Percentiles rank a stretch among this genome's conserved stretches.
Evolutionary conservation across 2,888 invertebrate genomes (phyloP).

Genomic region (Linnaemya vulpina): DNA sequence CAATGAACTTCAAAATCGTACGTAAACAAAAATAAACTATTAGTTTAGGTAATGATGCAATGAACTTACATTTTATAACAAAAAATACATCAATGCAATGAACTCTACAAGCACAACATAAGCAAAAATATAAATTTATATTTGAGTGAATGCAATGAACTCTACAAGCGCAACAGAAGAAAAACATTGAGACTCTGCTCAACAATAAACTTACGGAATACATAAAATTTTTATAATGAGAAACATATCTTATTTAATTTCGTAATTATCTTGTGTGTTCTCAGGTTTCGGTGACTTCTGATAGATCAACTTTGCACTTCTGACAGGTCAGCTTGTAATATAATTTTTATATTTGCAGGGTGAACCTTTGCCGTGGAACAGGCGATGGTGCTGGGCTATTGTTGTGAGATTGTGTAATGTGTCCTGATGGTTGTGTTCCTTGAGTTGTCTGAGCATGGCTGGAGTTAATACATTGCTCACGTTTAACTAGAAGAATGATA

Average conservation of each 20-base stretch:
- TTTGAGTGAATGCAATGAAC: too few species aligned
- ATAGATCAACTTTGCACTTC: neutral
- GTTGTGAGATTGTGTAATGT: neutral
- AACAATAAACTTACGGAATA: neutral
- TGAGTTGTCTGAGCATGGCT: neutral
- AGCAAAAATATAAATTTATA: too few species aligned
- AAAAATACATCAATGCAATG: too few species aligned
- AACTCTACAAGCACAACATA: too few species aligned
- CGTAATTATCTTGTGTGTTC: too few species aligned
- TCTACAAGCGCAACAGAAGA: too few species aligned
- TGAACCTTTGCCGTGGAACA: neutral
- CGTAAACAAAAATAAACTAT: too few species aligned
- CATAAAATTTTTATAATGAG: neutral
- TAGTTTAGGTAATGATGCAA: too few species aligned
- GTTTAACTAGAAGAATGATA: neutral
- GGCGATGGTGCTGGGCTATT: neutral
- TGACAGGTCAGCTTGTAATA: too few species aligned
- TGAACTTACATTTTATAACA: too few species aligned
- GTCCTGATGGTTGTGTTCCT: neutral
- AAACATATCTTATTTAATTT: too few species aligned
- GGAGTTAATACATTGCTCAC: neutral
- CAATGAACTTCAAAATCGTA: too few species aligned
- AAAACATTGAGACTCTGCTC: neutral
- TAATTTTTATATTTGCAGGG: neutral
- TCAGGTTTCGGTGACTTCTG: neutral